These are phyloP conservation scores for Chaenogobius annularis DNA, from an alignment of 2,113 vertebrate species.

Conservation along the genomic window DNA sequence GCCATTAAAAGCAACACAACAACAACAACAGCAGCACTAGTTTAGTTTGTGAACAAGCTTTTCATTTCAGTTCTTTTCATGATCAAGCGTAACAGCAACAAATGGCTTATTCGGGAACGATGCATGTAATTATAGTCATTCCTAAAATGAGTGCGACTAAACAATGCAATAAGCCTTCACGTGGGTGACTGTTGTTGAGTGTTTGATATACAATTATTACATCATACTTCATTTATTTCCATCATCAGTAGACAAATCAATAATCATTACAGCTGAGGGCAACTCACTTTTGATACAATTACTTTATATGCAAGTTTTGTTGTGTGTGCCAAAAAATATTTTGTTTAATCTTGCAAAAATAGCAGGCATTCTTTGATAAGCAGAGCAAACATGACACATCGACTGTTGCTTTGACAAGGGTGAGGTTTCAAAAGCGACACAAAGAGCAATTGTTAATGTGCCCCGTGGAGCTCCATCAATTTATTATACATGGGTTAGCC, in stretches of 20 bases:
- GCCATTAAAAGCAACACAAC: no score
- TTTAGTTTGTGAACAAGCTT: no score
- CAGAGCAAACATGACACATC: not conserved
- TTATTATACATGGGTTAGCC: not conserved
- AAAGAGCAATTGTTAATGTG: not conserved
- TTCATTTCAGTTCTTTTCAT: no score
- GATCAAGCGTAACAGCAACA: no score
- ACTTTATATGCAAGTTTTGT: not conserved
- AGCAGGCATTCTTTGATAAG: constrained; percentile 6
- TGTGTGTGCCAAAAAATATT: not conserved
- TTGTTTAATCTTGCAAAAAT: no score
- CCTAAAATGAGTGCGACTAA: not conserved
- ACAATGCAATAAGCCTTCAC: not conserved
- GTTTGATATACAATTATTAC: no score
- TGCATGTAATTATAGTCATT: no score
- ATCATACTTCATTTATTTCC: not conserved
- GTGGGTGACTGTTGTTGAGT: no score
- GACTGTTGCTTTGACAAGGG: constrained; percentile 22
- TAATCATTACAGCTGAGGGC: not conserved
- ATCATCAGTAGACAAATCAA: not conserved
- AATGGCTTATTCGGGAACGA: no score
- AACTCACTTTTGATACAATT: not conserved
- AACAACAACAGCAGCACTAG: no score
- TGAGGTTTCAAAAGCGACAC: constrained; percentile 13
- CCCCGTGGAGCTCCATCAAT: not conserved